Evolutionary conservation across 2,888 invertebrate species (phyloP).

Genomic region (Lycophotia porphyrea): DNA sequence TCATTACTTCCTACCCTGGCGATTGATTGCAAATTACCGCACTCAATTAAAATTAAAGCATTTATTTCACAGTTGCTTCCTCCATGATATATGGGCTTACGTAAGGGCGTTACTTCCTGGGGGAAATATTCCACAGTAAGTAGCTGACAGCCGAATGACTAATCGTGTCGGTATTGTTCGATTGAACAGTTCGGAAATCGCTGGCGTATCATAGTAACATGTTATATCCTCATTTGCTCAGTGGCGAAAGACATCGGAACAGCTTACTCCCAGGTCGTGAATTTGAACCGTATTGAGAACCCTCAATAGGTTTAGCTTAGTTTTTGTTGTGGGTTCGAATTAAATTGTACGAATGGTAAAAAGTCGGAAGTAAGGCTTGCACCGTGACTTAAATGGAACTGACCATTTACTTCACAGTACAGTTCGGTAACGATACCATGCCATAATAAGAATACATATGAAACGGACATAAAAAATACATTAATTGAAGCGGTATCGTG

Average conservation of each 20-base stretch:
- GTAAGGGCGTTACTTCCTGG: conserved; percentile 50
- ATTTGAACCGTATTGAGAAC: background rate
- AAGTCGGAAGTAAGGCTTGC: background rate
- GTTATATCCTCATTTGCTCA: background rate
- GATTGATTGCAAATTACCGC: conserved; percentile 50
- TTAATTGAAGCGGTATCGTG: no score
- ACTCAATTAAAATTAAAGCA: conserved; percentile 47
- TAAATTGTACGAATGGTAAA: background rate
- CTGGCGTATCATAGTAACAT: conserved; percentile 12
- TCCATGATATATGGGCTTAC: conserved; percentile 49
- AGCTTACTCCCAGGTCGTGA: background rate
- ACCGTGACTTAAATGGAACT: background rate
- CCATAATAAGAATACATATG: no score
- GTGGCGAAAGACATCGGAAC: background rate
- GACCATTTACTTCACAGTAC: background rate
- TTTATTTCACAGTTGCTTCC: conserved; percentile 49
- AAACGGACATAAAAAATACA: no score
- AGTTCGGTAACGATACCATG: no score
- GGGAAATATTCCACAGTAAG: conserved; percentile 32
- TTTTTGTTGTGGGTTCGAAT: background rate
- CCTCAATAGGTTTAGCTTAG: background rate
- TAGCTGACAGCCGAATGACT: conserved; percentile 29
- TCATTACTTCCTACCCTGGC: conserved; percentile 37
- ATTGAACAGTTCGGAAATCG: conserved; percentile 13
- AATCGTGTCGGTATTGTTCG: conserved; percentile 33